Percentiles rank a stretch among this genome's conserved stretches.
Conservation (phyloP, 2,888 invertebrate genomes). For the Macrophya annulata region DNA sequence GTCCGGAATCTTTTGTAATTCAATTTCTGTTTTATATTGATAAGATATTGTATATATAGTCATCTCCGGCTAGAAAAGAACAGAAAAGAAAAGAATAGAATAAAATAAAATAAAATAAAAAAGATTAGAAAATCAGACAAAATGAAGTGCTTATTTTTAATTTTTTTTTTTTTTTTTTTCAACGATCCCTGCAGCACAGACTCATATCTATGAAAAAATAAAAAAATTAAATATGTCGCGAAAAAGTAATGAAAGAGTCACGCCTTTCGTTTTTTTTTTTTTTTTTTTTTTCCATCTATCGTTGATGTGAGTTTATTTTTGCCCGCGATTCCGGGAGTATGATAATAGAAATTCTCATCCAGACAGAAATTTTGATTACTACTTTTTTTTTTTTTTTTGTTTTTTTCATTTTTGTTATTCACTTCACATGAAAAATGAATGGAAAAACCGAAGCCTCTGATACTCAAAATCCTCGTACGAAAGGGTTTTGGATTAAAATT, state of each 20-base stretch:
- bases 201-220: neutral
- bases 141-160: too few relatives aligned
- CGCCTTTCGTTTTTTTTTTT: slow-evolving; percentile 2
- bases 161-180: too few relatives aligned
- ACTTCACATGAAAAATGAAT: neutral
- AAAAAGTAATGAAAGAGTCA: slow-evolving; percentile 7
- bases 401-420: neutral
- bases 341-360: slow-evolving; percentile 8
- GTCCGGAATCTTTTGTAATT: slow-evolving; percentile 14
- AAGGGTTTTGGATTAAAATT: neutral
- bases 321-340: neutral
- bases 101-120: neutral
- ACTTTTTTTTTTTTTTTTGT: neutral
- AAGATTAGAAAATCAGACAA: too few relatives aligned
- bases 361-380: slow-evolving; percentile 1
- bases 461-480: neutral
- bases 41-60: neutral
- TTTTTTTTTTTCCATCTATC: slow-evolving; percentile 24
- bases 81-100: neutral
- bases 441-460: neutral
- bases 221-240: neutral
- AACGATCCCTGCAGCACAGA: neutral
- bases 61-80: neutral
- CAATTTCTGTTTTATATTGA: neutral
- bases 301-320: neutral